Evolutionary conservation across 2,888 invertebrate species (phyloP).

Genomic region (Alloplasta piceator): DNA sequence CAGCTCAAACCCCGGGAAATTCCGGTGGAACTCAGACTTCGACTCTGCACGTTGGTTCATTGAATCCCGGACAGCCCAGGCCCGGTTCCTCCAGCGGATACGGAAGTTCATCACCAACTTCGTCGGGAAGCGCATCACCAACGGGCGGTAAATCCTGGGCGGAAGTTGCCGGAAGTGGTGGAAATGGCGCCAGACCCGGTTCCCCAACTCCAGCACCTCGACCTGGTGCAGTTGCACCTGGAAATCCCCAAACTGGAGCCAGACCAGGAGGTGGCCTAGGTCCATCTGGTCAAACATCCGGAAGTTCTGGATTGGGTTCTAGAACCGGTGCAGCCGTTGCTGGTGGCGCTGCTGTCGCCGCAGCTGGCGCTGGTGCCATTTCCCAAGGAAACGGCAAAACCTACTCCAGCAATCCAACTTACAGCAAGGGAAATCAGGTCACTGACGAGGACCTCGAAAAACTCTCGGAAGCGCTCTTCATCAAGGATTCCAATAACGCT

Average conservation of each 20-base stretch:
- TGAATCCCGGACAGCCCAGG: constrained; percentile 62
- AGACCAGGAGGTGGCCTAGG: constrained; percentile 36
- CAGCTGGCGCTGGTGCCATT: constrained; percentile 39
- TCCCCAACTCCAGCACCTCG: constrained; percentile 66
- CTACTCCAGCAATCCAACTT: constrained; percentile 78
- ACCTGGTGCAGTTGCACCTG: constrained; percentile 24
- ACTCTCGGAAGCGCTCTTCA: constrained; percentile 89
- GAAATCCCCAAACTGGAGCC: constrained; percentile 44
- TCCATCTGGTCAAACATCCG: constrained; percentile 44
- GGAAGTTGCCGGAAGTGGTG: constrained; percentile 73
- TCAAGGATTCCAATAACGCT: constrained; percentile 90
- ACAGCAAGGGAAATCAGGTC: constrained; percentile 83
- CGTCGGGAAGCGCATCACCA: constrained; percentile 46
- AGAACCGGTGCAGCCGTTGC: constrained; percentile 65
- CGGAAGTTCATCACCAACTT: constrained; percentile 36
- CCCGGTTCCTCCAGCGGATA: constrained; percentile 59
- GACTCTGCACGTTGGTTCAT: constrained; percentile 61
- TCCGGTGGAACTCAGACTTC: constrained; percentile 65
- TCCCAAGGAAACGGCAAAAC: constrained; percentile 45
- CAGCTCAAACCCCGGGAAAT: constrained; percentile 20
- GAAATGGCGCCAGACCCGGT: constrained; percentile 70
- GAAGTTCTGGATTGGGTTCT: constrained; percentile 57
- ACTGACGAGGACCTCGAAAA: constrained; percentile 88
- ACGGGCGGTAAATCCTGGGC: constrained; percentile 73
- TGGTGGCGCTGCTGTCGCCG: constrained; percentile 64